Percentiles rank a stretch among this genome's conserved stretches.
These are phyloP conservation scores for Tragelaphus scriptus DNA, from an alignment of 2,113 vertebrate genomes.

Conservation along the genomic window DNA sequence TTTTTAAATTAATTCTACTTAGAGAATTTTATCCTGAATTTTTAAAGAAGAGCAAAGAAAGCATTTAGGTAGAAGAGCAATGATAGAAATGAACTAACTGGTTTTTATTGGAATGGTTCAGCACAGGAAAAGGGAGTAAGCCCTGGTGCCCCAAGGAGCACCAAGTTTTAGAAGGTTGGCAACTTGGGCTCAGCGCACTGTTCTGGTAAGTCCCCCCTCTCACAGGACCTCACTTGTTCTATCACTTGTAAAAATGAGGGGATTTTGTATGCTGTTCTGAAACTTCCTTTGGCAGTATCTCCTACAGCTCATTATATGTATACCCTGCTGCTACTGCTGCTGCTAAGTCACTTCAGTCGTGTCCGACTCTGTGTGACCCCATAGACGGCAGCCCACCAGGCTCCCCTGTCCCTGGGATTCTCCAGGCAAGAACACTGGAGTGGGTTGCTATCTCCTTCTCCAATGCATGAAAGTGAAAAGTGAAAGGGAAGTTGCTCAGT, in stretches of 20 bases:
- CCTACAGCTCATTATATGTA: background rate
- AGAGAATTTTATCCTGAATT: background rate
- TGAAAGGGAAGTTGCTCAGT: no score
- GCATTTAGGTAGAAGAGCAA: background rate
- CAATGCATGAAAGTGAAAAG: no score
- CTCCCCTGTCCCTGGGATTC: no score
- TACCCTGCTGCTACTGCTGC: no score
- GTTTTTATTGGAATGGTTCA: background rate
- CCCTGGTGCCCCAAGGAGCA: background rate
- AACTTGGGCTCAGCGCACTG: background rate
- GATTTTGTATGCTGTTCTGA: background rate
- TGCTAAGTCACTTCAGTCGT: no score
- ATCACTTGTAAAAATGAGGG: constrained; percentile 13
- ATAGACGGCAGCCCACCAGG: no score
- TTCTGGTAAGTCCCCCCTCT: background rate
- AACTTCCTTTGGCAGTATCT: background rate
- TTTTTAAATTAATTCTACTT: background rate
- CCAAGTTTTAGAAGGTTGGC: background rate
- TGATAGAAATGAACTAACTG: background rate
- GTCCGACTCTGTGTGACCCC: no score
- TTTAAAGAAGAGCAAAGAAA: background rate
- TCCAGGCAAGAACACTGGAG: no score
- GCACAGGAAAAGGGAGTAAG: background rate
- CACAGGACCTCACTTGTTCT: background rate
- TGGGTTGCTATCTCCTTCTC: no score